Base-by-base conservation (phyloP, 2,888 invertebrate genomes). In the Sarcophaga subvicina region DNA sequence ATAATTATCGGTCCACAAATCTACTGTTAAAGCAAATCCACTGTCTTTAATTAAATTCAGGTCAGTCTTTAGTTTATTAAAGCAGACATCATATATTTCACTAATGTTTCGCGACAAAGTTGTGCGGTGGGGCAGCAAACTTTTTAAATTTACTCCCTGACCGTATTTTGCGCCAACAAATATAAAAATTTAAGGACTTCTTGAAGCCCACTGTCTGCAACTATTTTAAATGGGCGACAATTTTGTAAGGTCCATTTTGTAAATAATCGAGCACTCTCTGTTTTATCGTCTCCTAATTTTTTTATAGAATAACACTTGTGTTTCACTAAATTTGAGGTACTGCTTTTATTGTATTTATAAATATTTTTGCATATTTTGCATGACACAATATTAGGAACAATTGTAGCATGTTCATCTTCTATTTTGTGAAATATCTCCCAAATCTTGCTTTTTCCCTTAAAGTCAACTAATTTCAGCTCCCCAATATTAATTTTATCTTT, bases 231-330 rank as follows among this genome's bases (percentile, higher is more conserved):
- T 6, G 82, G 47, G 37, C 87, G 66, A 49, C 85, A 85, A 67
- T 87, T 82, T 66, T 82, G 71, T 27, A 87, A 14, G 6, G 37
- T 45, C 87, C 87, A 87, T 82, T 87, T 67, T 70, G 79, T 85
- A 25, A 79, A 20, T n/a, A 86, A 10, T 20, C 17, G 63, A 12
- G 64, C 70, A 11, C 37, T 27, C 62, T 80, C 70, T 14, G 71
- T 25, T 59, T 83, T 76, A 14, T n/a, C 60, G 17, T 63, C 83
- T 14, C 20, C 14, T 22, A 66, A 47, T 22, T 70, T 17, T 14
- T 14, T 17, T 11, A 27, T 27, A 27, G 27, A 4, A 27, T 27
- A 27, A 4, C 27, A 27, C 27, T 27, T 27, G 27, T 27, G 27
- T 27, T 27, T 27, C 27, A 27, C 27, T 4, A 27, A 27, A 27